Evolutionary conservation across 2,888 invertebrate genomes (phyloP).

Genomic region (Cacoxenus indagator): DNA sequence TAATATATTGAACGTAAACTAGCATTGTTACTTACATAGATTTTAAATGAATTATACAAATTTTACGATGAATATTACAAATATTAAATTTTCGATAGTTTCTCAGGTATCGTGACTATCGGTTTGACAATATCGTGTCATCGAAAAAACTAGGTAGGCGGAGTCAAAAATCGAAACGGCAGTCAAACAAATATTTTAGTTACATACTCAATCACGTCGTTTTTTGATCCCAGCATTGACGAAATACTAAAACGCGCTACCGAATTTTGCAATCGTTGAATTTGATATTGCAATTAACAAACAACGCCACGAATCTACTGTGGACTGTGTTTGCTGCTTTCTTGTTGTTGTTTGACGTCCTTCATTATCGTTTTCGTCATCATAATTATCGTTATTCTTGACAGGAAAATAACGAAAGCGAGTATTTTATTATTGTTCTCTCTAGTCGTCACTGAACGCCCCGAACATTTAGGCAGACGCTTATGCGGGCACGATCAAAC

Average conservation of each 20-base stretch:
- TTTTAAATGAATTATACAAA: no score
- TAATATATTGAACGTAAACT: no score
- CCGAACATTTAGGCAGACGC: no score
- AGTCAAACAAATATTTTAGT: neutral
- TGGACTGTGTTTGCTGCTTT: neutral
- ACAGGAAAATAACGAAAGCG: no score
- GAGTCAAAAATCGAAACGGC: neutral
- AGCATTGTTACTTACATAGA: no score
- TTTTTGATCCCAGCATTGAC: conserved; percentile 14
- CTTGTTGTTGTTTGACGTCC: conserved; percentile 26
- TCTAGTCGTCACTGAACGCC: no score
- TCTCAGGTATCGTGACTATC: no score
- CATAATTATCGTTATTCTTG: neutral
- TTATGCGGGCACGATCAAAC: no score
- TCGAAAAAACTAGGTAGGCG: neutral
- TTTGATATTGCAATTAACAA: neutral
- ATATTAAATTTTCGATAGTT: no score
- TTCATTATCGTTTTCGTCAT: conserved; percentile 24
- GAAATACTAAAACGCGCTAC: neutral
- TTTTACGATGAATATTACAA: no score
- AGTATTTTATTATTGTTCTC: no score
- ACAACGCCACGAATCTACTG: neutral
- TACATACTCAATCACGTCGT: neutral
- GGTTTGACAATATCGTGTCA: no score
- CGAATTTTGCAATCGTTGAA: neutral